Evolutionary conservation across 1,140 invertebrate species (phyloP).

Genomic region (Drosophila kurseongensis): DNA sequence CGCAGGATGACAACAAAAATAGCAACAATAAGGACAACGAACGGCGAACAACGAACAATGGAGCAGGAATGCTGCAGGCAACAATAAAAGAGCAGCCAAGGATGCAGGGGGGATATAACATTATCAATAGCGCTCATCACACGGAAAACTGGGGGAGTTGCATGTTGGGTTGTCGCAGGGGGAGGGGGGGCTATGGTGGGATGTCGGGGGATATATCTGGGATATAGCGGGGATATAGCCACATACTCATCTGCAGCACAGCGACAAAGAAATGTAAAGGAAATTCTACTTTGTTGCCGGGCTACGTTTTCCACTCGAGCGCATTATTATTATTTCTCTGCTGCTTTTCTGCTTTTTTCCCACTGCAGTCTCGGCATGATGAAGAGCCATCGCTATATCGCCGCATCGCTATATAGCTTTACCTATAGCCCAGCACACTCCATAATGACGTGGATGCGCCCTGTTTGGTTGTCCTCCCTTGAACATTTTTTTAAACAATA

Average conservation of each 20-base stretch:
- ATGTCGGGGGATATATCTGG: not conserved
- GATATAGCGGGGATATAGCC: conserved; percentile 3
- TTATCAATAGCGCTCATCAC: conserved; percentile 77
- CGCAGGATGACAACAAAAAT: conserved; percentile 10
- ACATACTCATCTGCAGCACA: conserved; percentile 38
- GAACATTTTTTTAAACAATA: conserved; percentile 16
- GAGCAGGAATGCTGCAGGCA: conserved; percentile 50
- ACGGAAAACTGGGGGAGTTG: conserved; percentile 24
- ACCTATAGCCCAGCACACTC: conserved; percentile 13
- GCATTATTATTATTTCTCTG: conserved; percentile 67
- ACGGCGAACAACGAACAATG: conserved; percentile 12
- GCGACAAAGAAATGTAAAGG: conserved; percentile 36
- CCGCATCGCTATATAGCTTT: conserved; percentile 11
- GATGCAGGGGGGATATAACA: conserved; percentile 34
- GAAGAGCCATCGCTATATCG: conserved; percentile 32
- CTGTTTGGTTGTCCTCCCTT: conserved; percentile 29
- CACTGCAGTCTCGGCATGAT: conserved; percentile 26
- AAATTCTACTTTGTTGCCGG: conserved; percentile 65
- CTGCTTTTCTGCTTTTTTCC: conserved; percentile 12
- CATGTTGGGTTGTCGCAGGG: not conserved
- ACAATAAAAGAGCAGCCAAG: conserved; percentile 48
- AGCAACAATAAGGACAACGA: conserved; percentile 29
- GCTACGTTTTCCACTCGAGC: conserved; percentile 74
- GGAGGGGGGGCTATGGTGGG: not conserved
- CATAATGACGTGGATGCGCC: conserved; percentile 64